Conservation (phyloP, 2,888 invertebrate species). For the Tenthredo livida region DNA sequence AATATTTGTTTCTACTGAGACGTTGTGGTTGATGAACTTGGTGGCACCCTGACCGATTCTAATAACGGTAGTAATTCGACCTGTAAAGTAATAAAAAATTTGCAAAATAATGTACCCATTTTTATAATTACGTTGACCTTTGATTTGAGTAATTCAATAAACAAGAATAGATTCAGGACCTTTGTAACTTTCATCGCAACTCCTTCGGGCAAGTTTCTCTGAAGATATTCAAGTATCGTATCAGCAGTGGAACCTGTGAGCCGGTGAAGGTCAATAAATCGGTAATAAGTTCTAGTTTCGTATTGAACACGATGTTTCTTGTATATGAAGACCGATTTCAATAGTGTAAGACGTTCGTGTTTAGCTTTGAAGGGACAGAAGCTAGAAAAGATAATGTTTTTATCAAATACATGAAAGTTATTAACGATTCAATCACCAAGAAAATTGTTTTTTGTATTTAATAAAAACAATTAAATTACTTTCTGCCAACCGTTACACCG, state of each 20-base stretch:
- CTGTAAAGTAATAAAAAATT: conserved; percentile 61
- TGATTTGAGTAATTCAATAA: conserved; percentile 14
- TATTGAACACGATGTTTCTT: conserved; percentile 98
- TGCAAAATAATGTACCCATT: neutral
- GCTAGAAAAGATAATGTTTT: conserved; percentile 79
- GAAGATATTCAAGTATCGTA: conserved; percentile 96
- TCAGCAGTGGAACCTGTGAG: conserved; percentile 97
- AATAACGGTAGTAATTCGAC: conserved; percentile 69
- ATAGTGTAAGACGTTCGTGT: conserved; percentile 88
- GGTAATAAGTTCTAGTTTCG: conserved; percentile 95
- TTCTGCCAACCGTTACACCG: conserved; percentile 86
- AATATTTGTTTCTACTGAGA: neutral
- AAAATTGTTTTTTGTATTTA: conserved; percentile 48
- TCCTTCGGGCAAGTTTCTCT: conserved; percentile 98
- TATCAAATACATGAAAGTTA: conserved; percentile 35
- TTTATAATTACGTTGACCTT: conserved; percentile 36
- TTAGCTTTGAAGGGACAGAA: conserved; percentile 86
- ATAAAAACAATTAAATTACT: conserved; percentile 66
- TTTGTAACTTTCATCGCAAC: conserved; percentile 95
- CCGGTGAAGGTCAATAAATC: conserved; percentile 89
- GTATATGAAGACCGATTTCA: conserved; percentile 93
- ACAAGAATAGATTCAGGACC: conserved; percentile 75
- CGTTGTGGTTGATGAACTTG: conserved; percentile 31
- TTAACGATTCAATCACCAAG: conserved; percentile 1
- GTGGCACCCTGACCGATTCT: conserved; percentile 59